These are phyloP conservation scores for Trialeurodes vaporariorum DNA, from an alignment of 1,140 invertebrate species.

Conservation along the genomic window DNA sequence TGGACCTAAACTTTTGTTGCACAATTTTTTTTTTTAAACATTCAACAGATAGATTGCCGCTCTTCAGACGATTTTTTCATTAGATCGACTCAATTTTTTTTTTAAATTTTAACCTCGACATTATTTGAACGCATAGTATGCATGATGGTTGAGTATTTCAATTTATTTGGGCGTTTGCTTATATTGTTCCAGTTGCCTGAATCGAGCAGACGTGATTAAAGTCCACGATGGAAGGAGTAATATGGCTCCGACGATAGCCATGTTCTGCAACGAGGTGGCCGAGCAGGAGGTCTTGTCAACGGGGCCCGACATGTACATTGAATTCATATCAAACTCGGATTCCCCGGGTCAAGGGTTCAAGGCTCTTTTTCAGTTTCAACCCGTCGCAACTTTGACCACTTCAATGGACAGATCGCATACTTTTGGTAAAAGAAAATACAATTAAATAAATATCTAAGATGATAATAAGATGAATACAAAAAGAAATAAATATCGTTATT, in stretches of 20 bases:
- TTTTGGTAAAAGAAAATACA: constrained; percentile 35
- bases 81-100: too few relatives aligned
- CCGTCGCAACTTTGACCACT: constrained; percentile 31
- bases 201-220: constrained; percentile 66
- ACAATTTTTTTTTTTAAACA: too few relatives aligned
- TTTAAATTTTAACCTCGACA: too few relatives aligned
- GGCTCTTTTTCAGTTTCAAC: constrained; percentile 65
- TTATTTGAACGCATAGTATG: too few relatives aligned
- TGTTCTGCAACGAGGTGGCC: constrained; percentile 64
- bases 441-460: too few relatives aligned
- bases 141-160: not conserved
- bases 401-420: constrained; percentile 37
- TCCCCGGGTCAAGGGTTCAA: constrained; percentile 74
- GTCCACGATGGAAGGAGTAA: constrained; percentile 59
- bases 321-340: constrained; percentile 70
- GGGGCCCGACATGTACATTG: constrained; percentile 61
- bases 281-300: constrained; percentile 68
- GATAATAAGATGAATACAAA: too few relatives aligned
- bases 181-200: constrained; percentile 55
- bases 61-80: too few relatives aligned
- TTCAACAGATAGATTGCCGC: too few relatives aligned
- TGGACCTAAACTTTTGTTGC: too few relatives aligned
- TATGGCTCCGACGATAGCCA: constrained; percentile 53
- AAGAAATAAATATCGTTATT: too few relatives aligned
- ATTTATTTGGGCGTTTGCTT: not conserved